Base-by-base conservation (phyloP, 1,140 invertebrate species). In the Bombus sylvicola region DNA sequence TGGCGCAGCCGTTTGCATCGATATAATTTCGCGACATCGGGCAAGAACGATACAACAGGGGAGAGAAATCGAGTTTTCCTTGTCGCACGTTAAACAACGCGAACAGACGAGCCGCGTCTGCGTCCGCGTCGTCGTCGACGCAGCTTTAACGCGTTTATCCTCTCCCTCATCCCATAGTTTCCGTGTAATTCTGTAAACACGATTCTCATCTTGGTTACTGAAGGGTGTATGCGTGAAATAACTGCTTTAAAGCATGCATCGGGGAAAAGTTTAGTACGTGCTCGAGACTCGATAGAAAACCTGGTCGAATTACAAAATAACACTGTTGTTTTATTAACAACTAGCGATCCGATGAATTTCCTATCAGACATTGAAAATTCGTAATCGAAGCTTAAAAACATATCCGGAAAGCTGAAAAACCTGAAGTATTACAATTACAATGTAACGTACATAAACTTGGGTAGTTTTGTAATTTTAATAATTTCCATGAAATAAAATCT, bases 111-210 rank as follows among this genome's bases (percentile, higher is more conserved):
- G 10, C 43, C 31, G 8, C 1, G 43, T 74, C 4, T 74, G 18
- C 22, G 22, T 47, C 41, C 15, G 10, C 43, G 15, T 22, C 72
- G 13, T 72, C 4, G n/a, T 18, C 31, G 53, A 28, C 34, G 34
- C 12, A 15, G 34, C 25, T 18, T 62, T 77, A 62, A 77, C 75
- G 15, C 76, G 59, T 78, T 64, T 31, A 62, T 78, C 59, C 47
- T 31, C 12, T 47, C 12, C 37, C 31, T 28, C 0, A 1, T 3
- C 3, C 9, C 22, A 59, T 4, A 43, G 39, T 25, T 25, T 13
- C 39, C n/a, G 4, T 34, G 39, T 78, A 78, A 78, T 62, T 64
- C 59, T 15, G 13, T 64, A 43, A 77, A 77, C 59, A 31, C 13
- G 39, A 41, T 39, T 41, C 37, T 22, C 13, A 6, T 39, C 28